phyloP scores from a whole-genome alignment of 1,140 invertebrate genomes.

The Meloidogyne hapla region DNA sequence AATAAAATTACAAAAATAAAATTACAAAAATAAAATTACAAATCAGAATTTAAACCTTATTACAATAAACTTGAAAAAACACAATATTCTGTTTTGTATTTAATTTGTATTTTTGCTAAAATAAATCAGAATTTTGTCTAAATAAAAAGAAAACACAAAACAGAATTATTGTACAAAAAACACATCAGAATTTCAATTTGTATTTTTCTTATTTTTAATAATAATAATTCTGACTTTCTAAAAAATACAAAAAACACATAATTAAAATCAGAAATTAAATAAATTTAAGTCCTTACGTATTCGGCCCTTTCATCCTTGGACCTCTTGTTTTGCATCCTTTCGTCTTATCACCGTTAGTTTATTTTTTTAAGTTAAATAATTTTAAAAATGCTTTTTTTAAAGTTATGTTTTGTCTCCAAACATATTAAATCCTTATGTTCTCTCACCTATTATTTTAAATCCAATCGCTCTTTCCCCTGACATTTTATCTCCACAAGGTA shows the following conservation, averaged over 20 bases:
- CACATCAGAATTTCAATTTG: background rate
- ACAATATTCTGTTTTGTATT: no score
- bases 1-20: no score
- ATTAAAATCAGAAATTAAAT: slow-evolving; percentile 15
- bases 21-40: no score
- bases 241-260: background rate
- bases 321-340: slow-evolving; percentile 27
- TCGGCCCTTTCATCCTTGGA: slow-evolving; percentile 37
- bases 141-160: no score
- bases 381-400: background rate
- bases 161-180: background rate
- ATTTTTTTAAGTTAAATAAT: background rate
- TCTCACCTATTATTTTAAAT: slow-evolving; percentile 38
- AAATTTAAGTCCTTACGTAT: slow-evolving; percentile 33
- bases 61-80: no score
- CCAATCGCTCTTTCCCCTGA: slow-evolving; percentile 43
- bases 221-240: no score
- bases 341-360: slow-evolving; percentile 32
- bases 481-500: slow-evolving; percentile 36
- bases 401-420: slow-evolving; percentile 34
- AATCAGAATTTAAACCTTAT: no score
- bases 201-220: no score
- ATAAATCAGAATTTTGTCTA: no score
- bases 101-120: no score
- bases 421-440: slow-evolving; percentile 37